Evolutionary conservation across 2,113 vertebrate species (phyloP).

Genomic region (Cheilinus undulatus): DNA sequence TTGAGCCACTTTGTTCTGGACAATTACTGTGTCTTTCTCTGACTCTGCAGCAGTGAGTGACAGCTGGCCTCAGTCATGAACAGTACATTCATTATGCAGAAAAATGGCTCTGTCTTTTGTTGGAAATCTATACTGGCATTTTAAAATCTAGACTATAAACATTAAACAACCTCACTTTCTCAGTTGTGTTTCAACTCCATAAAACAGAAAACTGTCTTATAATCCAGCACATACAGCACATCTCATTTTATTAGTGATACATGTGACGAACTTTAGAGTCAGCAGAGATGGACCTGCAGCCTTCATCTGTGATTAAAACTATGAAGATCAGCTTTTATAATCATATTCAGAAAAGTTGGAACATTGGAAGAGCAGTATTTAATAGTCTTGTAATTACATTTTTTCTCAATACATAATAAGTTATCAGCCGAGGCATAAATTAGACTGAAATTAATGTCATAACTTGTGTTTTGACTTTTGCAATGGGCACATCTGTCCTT

Average conservation of each 20-base stretch:
- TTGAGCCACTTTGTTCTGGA: too few species aligned
- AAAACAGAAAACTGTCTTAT: too few species aligned
- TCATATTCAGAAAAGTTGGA: neutral
- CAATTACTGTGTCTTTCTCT: too few species aligned
- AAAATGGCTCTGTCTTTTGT: too few species aligned
- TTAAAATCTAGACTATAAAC: too few species aligned
- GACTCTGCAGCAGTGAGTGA: too few species aligned
- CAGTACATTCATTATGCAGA: too few species aligned
- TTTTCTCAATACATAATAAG: neutral
- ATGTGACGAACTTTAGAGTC: neutral
- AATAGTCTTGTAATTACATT: constrained; percentile 3
- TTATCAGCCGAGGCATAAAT: constrained; percentile 1
- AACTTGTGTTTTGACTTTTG: neutral
- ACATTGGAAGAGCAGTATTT: neutral
- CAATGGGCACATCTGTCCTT: constrained; percentile 1
- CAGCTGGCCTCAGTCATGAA: too few species aligned
- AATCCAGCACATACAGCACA: too few species aligned
- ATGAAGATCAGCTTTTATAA: neutral
- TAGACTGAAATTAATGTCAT: constrained; percentile 6
- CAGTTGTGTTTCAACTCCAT: too few species aligned
- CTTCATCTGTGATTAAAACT: neutral
- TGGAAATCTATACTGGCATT: too few species aligned
- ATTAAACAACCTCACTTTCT: too few species aligned
- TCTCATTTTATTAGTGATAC: neutral
- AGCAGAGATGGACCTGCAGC: neutral